Conservation (phyloP, 2,888 invertebrate genomes). For the Noctua fimbriata region DNA sequence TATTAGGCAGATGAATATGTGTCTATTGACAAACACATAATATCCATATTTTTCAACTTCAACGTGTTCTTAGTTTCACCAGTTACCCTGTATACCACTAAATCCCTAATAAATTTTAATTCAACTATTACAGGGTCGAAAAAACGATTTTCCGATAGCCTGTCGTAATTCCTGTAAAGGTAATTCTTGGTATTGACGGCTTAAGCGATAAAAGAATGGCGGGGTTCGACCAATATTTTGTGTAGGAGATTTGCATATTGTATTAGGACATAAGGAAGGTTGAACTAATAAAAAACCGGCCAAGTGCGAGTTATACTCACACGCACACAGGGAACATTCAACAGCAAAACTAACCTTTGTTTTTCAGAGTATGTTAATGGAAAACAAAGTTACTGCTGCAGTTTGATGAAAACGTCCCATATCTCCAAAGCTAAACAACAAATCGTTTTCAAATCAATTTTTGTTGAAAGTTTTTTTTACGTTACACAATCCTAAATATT, state of each 20-base stretch:
- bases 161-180: constrained; percentile 13
- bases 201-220: constrained; percentile 6
- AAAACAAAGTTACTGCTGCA: too few species aligned
- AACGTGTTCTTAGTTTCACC: constrained; percentile 7
- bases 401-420: too few species aligned
- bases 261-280: background rate
- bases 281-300: background rate
- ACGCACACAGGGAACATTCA: too few species aligned
- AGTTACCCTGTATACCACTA: background rate
- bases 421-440: too few species aligned
- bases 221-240: background rate
- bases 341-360: too few species aligned
- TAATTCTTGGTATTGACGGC: background rate
- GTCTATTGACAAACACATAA: too few species aligned
- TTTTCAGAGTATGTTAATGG: too few species aligned
- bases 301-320: too few species aligned
- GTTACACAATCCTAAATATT: too few species aligned
- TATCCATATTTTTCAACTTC: background rate
- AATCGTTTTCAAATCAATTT: too few species aligned
- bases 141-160: constrained; percentile 27
- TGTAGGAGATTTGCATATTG: constrained; percentile 2
- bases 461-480: too few species aligned
- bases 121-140: constrained; percentile 17
- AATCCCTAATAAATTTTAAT: constrained; percentile 51
- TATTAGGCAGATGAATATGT: too few species aligned